Evolutionary conservation across 1,140 invertebrate genomes (phyloP), one percentile per base, ranked within the genome.

Genomic region (Drosophila saltans): DNA sequence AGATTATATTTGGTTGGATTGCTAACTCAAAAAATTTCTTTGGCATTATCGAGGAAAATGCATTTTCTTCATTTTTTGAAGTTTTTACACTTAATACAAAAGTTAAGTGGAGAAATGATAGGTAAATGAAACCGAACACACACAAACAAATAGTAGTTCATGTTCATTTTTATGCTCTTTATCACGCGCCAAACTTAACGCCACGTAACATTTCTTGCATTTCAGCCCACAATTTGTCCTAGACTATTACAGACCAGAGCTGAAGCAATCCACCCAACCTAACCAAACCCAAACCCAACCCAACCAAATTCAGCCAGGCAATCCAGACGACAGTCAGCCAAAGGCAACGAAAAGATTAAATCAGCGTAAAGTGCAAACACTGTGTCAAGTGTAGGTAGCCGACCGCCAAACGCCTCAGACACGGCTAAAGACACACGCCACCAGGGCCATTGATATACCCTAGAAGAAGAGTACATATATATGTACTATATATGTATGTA

Each of bases 321-420:
- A 77, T 52, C 45, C 45, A 52, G 45, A 52, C 61, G 76, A 67
- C 75, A 66, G 67, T 76, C 55, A 69, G 76, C 81, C 73, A 72
- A 75, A 56, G 81, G 81, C 81, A 80, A 69, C 69, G 70, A 69
- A 78, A 72, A 84, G 81, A 84, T 84, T 84, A 84, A 84, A 84
- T 84, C 81, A 84, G 81, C 81, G 81, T 78, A 84, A 84, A 84
- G 81, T 84, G 81, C 81, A 84, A 84, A 84, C 81, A 84, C 81
- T 84, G 77, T 80, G 81, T 84, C 81, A 84, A 84, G 81, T 84
- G 81, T 80, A 78, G 81, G 33, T 55, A 66, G 81, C 66, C 69
- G 71, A 65, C 55, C 69, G 52, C 10, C 39, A 48, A 58, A 61
- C 55, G 40, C 45, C 55, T 41, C 45, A 74, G 72, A 72, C 64